Evolutionary conservation across 2,888 invertebrate genomes (phyloP).

Genomic region (Ornithoptera priamus): DNA sequence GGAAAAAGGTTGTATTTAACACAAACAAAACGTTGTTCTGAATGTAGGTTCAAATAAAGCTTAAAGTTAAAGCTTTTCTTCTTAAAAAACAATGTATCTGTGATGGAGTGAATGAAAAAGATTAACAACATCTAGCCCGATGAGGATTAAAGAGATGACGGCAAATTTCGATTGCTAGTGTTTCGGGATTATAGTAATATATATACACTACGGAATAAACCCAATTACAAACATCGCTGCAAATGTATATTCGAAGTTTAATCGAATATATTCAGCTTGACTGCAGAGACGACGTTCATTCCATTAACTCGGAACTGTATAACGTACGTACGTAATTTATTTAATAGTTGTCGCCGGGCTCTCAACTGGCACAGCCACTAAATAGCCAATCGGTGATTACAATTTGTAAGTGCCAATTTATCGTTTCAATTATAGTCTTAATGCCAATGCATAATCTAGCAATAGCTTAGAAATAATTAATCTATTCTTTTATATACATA

Average conservation of each 20-base stretch:
- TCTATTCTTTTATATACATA: background rate
- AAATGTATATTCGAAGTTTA: constrained; percentile 8
- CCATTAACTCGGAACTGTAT: constrained; percentile 23
- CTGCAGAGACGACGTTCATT: constrained; percentile 20
- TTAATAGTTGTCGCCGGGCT: constrained; percentile 17
- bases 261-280: constrained; percentile 19
- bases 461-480: background rate
- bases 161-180: background rate
- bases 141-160: background rate
- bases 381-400: constrained; percentile 19
- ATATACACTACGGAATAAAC: background rate
- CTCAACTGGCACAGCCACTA: constrained; percentile 15
- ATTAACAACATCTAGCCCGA: background rate
- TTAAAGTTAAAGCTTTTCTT: background rate
- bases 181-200: background rate
- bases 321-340: constrained; percentile 23
- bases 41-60: too few relatives aligned
- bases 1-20: too few relatives aligned
- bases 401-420: constrained; percentile 22
- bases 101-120: background rate
- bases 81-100: background rate
- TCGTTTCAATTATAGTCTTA: constrained; percentile 14
- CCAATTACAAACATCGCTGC: constrained; percentile 5
- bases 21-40: too few relatives aligned
- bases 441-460: background rate